phyloP scores from a whole-genome alignment of 2,113 vertebrate genomes.

The Gasterosteus aculeatus region DNA sequence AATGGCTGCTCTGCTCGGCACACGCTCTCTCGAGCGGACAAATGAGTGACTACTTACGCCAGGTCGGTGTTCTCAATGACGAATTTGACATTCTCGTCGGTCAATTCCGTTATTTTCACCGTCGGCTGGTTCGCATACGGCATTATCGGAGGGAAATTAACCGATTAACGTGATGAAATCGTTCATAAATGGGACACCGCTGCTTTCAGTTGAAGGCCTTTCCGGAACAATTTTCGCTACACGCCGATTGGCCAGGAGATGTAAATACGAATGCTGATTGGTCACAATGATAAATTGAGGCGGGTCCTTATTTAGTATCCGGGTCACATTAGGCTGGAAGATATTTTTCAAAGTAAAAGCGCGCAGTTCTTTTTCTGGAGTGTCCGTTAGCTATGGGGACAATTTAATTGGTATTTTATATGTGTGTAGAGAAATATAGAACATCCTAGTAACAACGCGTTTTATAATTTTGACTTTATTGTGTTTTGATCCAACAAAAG shows the following conservation, averaged over 20 bases:
- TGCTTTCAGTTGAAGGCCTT: background rate
- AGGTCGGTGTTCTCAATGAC: slow-evolving; percentile 97
- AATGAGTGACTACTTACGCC: slow-evolving; percentile 82
- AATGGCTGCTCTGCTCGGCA: slow-evolving; percentile 21
- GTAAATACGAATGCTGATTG: background rate
- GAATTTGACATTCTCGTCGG: slow-evolving; percentile 98
- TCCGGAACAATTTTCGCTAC: background rate
- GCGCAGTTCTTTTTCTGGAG: background rate
- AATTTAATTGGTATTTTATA: background rate
- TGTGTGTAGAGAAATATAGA: background rate
- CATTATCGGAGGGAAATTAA: slow-evolving; percentile 75
- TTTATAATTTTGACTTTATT: slow-evolving; percentile 54
- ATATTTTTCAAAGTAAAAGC: slow-evolving; percentile 34
- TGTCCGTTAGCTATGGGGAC: background rate
- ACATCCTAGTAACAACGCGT: background rate
- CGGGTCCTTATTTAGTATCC: slow-evolving; percentile 43
- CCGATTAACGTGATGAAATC: background rate
- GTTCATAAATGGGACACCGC: background rate
- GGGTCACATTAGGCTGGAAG: background rate
- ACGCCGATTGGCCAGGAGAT: slow-evolving; percentile 35
- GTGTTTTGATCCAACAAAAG: slow-evolving; percentile 12
- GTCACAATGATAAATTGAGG: background rate
- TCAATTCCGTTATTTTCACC: slow-evolving; percentile 93
- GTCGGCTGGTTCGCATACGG: slow-evolving; percentile 98
- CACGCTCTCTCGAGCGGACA: background rate